Conservation (phyloP, 53 echinoderm and acorn worm genomes). For the Paracentrotus lividus region DNA sequence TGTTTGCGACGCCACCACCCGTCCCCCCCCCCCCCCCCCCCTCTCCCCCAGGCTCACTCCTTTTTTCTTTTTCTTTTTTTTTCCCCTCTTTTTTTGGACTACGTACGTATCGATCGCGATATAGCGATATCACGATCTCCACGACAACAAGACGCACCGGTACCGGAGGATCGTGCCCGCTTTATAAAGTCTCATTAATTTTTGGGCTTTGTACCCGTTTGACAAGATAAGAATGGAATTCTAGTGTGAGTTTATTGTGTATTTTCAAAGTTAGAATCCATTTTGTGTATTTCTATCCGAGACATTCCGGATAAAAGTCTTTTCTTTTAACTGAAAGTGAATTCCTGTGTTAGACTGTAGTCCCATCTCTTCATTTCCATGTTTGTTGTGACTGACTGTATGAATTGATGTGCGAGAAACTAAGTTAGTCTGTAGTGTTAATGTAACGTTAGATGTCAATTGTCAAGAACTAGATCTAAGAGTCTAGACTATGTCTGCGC, state of each 20-base stretch:
- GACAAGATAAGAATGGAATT: neutral
- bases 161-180: neutral
- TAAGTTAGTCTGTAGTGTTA: no score
- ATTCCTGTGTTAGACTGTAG: neutral
- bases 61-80: no score
- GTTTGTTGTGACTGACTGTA: neutral
- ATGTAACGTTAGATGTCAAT: no score
- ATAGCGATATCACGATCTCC: conserved; percentile 6
- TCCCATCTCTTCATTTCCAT: neutral
- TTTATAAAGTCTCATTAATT: neutral
- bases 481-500: no score
- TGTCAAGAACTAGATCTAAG: no score
- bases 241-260: neutral
- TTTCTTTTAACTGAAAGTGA: neutral
- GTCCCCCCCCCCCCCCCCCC: no score
- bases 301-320: neutral
- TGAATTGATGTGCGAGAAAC: no score
- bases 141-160: conserved; percentile 1
- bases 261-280: neutral
- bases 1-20: no score
- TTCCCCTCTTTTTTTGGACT: no score
- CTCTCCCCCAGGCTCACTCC: no score
- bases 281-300: neutral
- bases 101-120: no score
- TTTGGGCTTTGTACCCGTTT: neutral